Percentiles rank a stretch among this genome's conserved stretches.
phyloP scores from a whole-genome alignment of 1,140 invertebrate genomes.

The Idris sp. region DNA sequence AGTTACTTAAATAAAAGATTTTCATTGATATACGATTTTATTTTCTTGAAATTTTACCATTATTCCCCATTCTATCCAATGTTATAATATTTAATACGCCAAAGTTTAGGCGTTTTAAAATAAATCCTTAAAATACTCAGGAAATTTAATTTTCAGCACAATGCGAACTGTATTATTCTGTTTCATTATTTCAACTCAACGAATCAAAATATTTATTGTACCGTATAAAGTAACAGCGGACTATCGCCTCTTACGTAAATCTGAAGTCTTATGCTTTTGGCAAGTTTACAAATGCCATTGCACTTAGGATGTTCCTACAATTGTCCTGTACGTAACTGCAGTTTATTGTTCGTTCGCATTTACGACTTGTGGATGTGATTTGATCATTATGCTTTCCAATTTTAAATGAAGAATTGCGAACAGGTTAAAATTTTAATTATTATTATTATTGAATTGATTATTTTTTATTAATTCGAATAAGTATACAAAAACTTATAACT shows the following conservation, averaged over 20 bases:
- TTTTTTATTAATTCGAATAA: too few species aligned
- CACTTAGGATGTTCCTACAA: conserved; percentile 53
- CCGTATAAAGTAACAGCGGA: conserved; percentile 42
- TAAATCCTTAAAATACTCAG: too few species aligned
- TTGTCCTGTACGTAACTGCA: conserved; percentile 55
- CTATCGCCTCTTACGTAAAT: conserved; percentile 58
- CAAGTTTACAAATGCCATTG: conserved; percentile 58
- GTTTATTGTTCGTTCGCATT: conserved; percentile 61
- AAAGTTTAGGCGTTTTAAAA: too few species aligned
- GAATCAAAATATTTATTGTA: conserved; percentile 46
- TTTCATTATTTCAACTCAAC: conserved; percentile 31
- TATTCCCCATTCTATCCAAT: too few species aligned
- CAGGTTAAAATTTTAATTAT: conserved; percentile 40
- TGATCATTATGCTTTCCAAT: conserved; percentile 44
- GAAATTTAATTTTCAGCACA: not conserved
- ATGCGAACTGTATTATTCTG: conserved; percentile 8
- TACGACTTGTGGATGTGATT: conserved; percentile 51
- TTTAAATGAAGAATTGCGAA: conserved; percentile 33
- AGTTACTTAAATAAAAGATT: too few species aligned
- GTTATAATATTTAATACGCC: too few species aligned
- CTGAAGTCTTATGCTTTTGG: conserved; percentile 58
- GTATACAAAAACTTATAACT: too few species aligned
- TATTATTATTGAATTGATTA: conserved; percentile 34
- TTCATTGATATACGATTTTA: too few species aligned
- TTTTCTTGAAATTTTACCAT: too few species aligned